Evolutionary conservation across 2,888 invertebrate species (phyloP).

Genomic region (Papilio demoleus): DNA sequence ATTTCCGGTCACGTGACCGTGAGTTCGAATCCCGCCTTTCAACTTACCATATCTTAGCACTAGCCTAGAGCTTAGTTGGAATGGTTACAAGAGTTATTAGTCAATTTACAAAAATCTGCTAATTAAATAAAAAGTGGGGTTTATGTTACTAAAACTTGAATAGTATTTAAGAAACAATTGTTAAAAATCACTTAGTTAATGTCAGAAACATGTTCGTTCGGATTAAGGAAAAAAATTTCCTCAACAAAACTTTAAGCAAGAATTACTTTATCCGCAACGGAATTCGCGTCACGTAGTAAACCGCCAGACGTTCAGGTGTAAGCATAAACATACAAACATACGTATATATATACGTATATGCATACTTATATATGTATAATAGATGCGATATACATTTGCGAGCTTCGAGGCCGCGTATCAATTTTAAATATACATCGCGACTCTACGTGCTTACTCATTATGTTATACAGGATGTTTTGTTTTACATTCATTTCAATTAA

Average conservation of each 20-base stretch:
- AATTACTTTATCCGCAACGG: constrained; percentile 30
- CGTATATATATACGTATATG: no score
- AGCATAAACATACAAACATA: constrained; percentile 43
- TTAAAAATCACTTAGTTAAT: not conserved
- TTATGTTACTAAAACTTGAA: no score
- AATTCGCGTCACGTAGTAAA: constrained; percentile 42
- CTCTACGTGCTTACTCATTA: constrained; percentile 75
- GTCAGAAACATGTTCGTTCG: not conserved
- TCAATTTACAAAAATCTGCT: no score
- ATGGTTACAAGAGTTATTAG: no score
- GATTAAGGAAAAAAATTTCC: constrained; percentile 16
- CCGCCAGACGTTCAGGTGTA: constrained; percentile 43
- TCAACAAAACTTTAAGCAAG: constrained; percentile 10
- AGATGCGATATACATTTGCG: constrained; percentile 45
- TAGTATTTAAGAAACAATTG: no score
- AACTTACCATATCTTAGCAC: no score
- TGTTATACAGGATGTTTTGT: constrained; percentile 57
- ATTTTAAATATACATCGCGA: constrained; percentile 78
- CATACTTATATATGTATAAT: no score
- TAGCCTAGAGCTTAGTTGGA: no score
- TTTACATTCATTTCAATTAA: constrained; percentile 1
- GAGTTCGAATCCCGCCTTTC: no score
- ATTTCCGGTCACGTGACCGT: no score
- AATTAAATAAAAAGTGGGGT: no score
- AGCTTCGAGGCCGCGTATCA: constrained; percentile 55